phyloP scores from a whole-genome alignment of 2,113 vertebrate species.

The Hydrolagus affinis region DNA sequence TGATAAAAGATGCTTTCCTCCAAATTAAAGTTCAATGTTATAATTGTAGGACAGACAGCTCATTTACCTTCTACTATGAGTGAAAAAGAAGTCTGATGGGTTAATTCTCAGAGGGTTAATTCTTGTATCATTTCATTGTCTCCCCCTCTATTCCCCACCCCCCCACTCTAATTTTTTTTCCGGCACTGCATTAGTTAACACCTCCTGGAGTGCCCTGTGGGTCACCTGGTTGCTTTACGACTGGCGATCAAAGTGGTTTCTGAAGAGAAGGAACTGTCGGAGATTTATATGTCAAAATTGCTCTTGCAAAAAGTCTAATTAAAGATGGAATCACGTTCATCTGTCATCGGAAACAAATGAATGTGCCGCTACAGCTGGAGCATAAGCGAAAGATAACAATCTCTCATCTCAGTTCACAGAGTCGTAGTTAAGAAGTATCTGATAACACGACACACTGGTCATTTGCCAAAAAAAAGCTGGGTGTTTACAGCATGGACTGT shows the following conservation, averaged over 20 bases:
- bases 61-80: background rate
- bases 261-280: conserved; percentile 57
- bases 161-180: background rate
- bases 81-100: conserved; percentile 9
- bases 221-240: background rate
- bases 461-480: conserved; percentile 43
- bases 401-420: conserved; percentile 43
- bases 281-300: conserved; percentile 50
- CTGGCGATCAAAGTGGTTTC: conserved; percentile 48
- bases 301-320: conserved; percentile 48
- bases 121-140: conserved; percentile 2
- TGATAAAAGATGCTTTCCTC: conserved; percentile 19
- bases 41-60: background rate
- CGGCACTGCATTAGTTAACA: conserved; percentile 12
- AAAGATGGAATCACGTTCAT: conserved; percentile 55
- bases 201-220: background rate
- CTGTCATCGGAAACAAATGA: conserved; percentile 51
- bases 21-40: conserved; percentile 29
- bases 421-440: conserved; percentile 44
- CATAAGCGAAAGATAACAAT: conserved; percentile 43
- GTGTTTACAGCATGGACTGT: conserved; percentile 43
- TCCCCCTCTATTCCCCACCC: background rate
- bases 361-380: conserved; percentile 50
- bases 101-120: conserved; percentile 7
- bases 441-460: conserved; percentile 38